A percentile compares a stretch with the other conserved stretches of the same genome.
Evolutionary conservation across 2,113 vertebrate genomes (phyloP).

Genomic region (Tamias sibiricus): DNA sequence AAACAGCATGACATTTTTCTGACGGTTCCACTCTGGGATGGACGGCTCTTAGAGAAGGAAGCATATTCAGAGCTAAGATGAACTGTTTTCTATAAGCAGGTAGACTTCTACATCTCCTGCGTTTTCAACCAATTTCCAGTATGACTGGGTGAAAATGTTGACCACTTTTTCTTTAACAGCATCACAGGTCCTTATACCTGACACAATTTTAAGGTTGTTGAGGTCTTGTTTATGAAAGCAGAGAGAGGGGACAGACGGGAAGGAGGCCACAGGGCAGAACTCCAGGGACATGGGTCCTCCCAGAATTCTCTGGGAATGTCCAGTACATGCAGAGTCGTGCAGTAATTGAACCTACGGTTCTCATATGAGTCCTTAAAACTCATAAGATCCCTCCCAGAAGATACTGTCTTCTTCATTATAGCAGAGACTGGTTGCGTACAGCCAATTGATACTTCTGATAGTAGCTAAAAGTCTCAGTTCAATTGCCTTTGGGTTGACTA

Average conservation of each 20-base stretch:
- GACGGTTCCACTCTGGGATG: not conserved
- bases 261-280: not conserved
- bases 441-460: not conserved
- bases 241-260: not conserved
- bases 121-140: constrained; percentile 45
- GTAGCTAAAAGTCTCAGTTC: not conserved
- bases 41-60: not conserved
- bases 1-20: constrained; percentile 19
- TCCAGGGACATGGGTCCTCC: not conserved
- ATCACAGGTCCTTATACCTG: not conserved
- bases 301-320: not conserved
- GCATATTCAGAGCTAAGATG: constrained; percentile 37
- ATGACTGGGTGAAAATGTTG: not conserved
- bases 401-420: not conserved
- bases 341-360: not conserved
- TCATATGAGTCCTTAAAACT: not conserved
- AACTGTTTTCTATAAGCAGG: not conserved
- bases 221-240: not conserved
- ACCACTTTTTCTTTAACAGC: not conserved
- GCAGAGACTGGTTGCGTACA: not conserved
- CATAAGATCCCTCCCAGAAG: not conserved
- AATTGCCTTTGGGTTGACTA: constrained; percentile 38
- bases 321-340: not conserved
- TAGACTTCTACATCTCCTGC: constrained; percentile 41
- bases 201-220: not conserved